These are phyloP conservation scores for Callinectes sapidus DNA, from an alignment of 2,888 invertebrate species.

Conservation along the genomic window DNA sequence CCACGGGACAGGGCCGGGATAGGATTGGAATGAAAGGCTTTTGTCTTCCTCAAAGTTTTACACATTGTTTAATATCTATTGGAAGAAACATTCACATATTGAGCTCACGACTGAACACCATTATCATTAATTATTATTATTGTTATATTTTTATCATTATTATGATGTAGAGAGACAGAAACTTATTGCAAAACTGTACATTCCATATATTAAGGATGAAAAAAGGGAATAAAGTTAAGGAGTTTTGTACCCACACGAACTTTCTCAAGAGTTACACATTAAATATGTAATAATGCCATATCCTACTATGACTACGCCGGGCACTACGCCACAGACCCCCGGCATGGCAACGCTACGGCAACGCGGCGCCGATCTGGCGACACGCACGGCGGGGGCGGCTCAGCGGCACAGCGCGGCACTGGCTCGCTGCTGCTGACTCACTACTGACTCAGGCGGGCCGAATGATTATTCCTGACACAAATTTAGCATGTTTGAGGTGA, in stretches of 20 bases:
- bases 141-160: not conserved
- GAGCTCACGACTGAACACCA: constrained; percentile 72
- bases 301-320: constrained; percentile 66
- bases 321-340: constrained; percentile 58
- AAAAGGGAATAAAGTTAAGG: constrained; percentile 58
- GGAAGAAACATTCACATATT: constrained; percentile 73
- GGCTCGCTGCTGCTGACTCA: not conserved
- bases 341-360: constrained; percentile 61
- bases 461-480: not conserved
- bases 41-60: constrained; percentile 72
- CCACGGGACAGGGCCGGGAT: constrained; percentile 59
- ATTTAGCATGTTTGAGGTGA: not conserved
- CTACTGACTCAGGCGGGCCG: not conserved
- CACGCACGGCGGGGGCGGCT: constrained; percentile 50
- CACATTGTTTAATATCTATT: constrained; percentile 72
- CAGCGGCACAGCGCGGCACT: not conserved
- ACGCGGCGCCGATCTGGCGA: constrained; percentile 61
- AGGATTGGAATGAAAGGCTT: constrained; percentile 73
- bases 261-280: constrained; percentile 65
- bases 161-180: constrained; percentile 58
- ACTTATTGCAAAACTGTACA: constrained; percentile 73
- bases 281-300: constrained; percentile 69
- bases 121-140: constrained; percentile 4
- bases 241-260: constrained; percentile 69
- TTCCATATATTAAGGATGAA: constrained; percentile 63